Percentiles rank a stretch among this genome's conserved stretches.
Evolutionary conservation across 2,888 invertebrate species (phyloP).

Genomic region (Capitulum mitella): DNA sequence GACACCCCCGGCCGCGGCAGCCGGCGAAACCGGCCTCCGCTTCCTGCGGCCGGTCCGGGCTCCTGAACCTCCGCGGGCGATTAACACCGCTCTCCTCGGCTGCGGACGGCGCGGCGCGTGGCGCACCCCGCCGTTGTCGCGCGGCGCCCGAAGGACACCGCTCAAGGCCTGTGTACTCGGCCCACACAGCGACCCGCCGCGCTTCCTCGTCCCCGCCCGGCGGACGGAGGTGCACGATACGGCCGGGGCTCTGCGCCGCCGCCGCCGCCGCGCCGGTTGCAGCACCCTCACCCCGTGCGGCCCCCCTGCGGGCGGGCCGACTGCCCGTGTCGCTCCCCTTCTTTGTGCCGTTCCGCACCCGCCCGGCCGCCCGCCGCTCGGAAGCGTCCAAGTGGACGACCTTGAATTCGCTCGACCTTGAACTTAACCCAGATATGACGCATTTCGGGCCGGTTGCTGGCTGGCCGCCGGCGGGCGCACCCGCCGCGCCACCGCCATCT

Average conservation of each 20-base stretch:
- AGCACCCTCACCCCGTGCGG: neutral
- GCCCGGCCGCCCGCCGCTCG: neutral
- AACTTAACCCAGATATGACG: constrained; percentile 25
- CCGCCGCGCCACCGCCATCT: neutral
- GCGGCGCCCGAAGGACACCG: no score
- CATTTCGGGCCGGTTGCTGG: constrained; percentile 4
- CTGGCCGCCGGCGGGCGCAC: neutral
- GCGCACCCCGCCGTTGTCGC: no score
- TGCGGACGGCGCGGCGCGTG: no score
- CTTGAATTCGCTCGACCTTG: constrained; percentile 15
- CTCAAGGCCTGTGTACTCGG: no score
- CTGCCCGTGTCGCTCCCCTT: neutral
- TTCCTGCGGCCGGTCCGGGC: no score
- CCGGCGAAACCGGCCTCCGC: no score
- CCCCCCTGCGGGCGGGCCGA: neutral
- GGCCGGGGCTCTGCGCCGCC: no score
- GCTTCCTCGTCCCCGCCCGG: no score
- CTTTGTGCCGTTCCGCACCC: neutral
- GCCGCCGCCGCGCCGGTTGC: neutral
- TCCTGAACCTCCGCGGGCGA: no score
- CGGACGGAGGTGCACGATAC: neutral
- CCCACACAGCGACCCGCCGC: no score
- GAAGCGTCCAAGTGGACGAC: constrained; percentile 16
- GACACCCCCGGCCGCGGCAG: no score
- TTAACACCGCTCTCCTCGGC: no score